phyloP scores from a whole-genome alignment of 2,888 invertebrate genomes.

The Crocallis elinguaria region DNA sequence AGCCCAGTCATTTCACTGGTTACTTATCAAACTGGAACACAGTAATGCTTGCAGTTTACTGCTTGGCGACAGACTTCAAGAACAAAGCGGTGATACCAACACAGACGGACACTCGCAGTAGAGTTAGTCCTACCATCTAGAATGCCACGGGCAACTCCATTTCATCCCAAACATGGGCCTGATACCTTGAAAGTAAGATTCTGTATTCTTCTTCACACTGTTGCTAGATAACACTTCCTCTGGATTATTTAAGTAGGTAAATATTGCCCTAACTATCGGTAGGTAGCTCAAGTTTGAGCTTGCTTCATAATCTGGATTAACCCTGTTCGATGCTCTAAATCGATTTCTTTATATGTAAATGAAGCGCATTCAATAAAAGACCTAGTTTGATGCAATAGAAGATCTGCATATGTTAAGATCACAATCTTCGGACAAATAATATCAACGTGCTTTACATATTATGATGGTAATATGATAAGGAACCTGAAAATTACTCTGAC shows the following conservation, averaged over 20 bases:
- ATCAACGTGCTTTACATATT: neutral
- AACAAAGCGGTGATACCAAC: no score
- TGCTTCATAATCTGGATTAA: slow-evolving; percentile 1
- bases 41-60: no score
- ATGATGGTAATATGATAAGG: neutral
- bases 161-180: no score
- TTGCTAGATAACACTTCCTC: no score
- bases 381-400: slow-evolving; percentile 4
- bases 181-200: no score
- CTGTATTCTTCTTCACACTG: no score
- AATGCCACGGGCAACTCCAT: no score
- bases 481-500: neutral
- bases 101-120: no score
- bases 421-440: neutral
- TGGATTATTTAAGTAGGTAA: neutral
- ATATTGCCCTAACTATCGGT: neutral
- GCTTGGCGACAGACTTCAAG: no score
- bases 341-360: slow-evolving; percentile 17
- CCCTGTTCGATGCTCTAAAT: neutral
- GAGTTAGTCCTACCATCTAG: no score
- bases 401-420: slow-evolving; percentile 4
- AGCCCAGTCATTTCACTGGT: no score
- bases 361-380: slow-evolving; percentile 10
- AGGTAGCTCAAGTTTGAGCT: neutral
- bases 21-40: no score